These are phyloP conservation scores for Acestrorhynchus altus DNA, from an alignment of 2,797 vertebrate species.

Conservation along the genomic window DNA sequence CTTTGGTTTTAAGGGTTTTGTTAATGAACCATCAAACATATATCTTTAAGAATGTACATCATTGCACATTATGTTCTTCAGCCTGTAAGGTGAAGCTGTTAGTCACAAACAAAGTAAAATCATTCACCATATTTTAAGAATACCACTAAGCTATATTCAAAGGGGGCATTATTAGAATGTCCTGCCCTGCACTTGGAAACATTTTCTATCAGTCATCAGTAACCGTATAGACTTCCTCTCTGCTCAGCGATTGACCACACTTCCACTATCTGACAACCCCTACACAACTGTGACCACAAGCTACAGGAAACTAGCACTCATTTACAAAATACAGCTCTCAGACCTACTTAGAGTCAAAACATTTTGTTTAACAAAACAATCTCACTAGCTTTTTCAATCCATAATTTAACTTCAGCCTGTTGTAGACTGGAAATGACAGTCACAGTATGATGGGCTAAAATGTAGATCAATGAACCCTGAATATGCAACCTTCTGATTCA, in stretches of 20 bases:
- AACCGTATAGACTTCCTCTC: constrained; percentile 44
- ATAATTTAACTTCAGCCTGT: too few species aligned
- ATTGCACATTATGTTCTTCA: background rate
- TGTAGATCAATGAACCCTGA: background rate
- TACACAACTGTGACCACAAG: constrained; percentile 29
- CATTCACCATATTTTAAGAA: constrained; percentile 21
- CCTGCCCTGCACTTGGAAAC: constrained; percentile 48
- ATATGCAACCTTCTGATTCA: background rate
- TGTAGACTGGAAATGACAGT: background rate
- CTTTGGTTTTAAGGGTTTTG: too few species aligned
- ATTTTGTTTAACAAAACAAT: background rate
- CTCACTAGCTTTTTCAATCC: background rate
- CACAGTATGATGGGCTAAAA: background rate
- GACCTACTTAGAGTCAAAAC: background rate
- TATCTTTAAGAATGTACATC: background rate
- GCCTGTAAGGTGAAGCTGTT: background rate
- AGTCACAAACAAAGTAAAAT: background rate
- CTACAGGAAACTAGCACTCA: constrained; percentile 44
- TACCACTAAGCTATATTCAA: too few species aligned
- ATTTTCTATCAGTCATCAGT: background rate
- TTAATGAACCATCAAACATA: too few species aligned
- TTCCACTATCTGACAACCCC: constrained; percentile 19
- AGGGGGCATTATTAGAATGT: constrained; percentile 33
- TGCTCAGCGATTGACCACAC: constrained; percentile 50
- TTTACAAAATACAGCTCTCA: background rate